phyloP scores from a whole-genome alignment of 2,797 vertebrate species.

The Spinus pinus region DNA sequence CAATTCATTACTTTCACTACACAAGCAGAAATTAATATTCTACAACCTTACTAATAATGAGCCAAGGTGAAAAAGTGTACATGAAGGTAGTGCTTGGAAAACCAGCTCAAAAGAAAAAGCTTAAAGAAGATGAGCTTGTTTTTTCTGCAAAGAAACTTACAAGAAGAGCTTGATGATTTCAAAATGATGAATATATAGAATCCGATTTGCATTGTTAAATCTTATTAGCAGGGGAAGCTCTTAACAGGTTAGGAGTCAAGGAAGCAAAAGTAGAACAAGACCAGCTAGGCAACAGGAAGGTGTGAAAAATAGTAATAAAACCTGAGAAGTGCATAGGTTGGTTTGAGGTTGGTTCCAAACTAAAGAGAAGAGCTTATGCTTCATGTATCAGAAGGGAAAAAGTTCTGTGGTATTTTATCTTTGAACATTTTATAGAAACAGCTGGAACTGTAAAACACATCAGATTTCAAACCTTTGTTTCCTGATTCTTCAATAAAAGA shows the following conservation, averaged over 20 bases:
- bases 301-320: background rate
- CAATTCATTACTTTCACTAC: background rate
- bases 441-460: background rate
- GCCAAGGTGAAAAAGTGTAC: background rate
- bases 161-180: background rate
- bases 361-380: background rate
- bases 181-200: background rate
- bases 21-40: background rate
- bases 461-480: background rate
- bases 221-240: background rate
- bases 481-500: background rate
- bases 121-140: background rate
- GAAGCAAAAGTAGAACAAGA: background rate
- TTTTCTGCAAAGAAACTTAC: background rate
- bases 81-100: background rate
- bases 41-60: background rate
- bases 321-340: background rate
- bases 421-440: background rate
- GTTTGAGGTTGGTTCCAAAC: background rate
- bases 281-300: background rate
- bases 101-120: background rate
- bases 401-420: background rate
- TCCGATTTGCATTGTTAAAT: background rate
- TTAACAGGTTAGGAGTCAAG: background rate
- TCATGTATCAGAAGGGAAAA: background rate